Evolutionary conservation across 2,888 invertebrate species (phyloP), one percentile per base, ranked within the genome.

Genomic region (Archaeoteleia sp.): DNA sequence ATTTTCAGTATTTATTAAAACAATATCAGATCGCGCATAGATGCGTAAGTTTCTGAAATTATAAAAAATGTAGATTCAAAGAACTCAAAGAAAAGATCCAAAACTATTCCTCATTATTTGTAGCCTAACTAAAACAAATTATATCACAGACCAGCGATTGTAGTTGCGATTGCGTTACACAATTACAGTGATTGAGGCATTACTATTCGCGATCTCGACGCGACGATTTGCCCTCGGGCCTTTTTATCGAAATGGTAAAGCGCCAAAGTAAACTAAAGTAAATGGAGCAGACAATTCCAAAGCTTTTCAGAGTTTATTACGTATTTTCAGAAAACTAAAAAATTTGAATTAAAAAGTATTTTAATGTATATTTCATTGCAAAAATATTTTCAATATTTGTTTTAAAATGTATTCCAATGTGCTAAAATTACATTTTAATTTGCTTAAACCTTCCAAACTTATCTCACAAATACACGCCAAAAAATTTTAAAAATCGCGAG

Each of bases 121-220:
- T 37, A 49, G 51, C 45, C 43, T 30, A 58, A 58, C 58, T 53
- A 67, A 62, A 67, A 62, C 57, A 71, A 73, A 73, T 66, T 68
- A 73, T 73, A 73, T 73, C 70, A 73, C 73, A 73, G 71, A 66
- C 67, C 63, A 71, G 67, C 70, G n/a, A 49, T 73, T 73, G 71
- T 68, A 68, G 58, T 68, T 73, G 60, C 60, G 68, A 62, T 67
- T 67, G 62, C 57, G 58, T 46, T 68, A 63, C 58, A 62, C 61
- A 67, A 57, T 57, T 62, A 67, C 43, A 62, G 58, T 57, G 53
- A 53, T 63, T 62, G 63, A 62, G 63, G 58, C 63, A 37, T 58
- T 57, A 58, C 63, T 45, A 49, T 63, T 68, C 62, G 63, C 55
- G 67, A 67, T 67, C 67, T 67, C 32, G 55, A 67, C 55, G 45